Evolutionary conservation across 2,888 invertebrate genomes (phyloP), one percentile per base, ranked within the genome.

Genomic region (Nudaria mundana): DNA sequence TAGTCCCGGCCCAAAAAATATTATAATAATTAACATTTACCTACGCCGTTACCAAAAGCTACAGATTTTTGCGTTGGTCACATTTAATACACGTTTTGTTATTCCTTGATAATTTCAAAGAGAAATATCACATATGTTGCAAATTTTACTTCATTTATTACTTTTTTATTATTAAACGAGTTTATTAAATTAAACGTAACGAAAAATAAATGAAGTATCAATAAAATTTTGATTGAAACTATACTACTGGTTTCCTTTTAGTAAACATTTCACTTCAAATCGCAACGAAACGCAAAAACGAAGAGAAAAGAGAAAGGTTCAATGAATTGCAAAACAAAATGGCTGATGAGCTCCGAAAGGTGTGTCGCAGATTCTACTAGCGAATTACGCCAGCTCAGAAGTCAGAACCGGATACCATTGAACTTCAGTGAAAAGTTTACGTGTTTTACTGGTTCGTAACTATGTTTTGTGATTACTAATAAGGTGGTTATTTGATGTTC

Each of bases 381-480:
- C 73, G 76, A 81, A 65, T 63, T 66, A 65, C 76, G 64, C 71
- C 79, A 63, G 59, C 71, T 67, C 69, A n/a, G 20, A 7, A 20
- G 8, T 20, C 20, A 67, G 63, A 68, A 68, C 66, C 69, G 68
- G 65, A 69, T 69, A 70, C 76, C 62, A 56, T 79, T 76, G 75
- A 82, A 83, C 82, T 80, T 76, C 84, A 77, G 87, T 87, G 86
- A 80, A 86, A 76, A 60, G 82, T 83, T 82, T 73, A 70, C 83
- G 86, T 87, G 87, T 83, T 74, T 70, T 76, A 72, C 87, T 87
- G 87, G 87, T 87, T 81, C 87, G 87, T 87, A 87, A 87, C 87
- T 78, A 86, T 85, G 81, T 82, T 75, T 87, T 87, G 86, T 86
- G 86, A 76, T 84, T 76, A 75, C 58, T 61, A 69, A 76, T 86